Evolutionary conservation across 2,888 invertebrate genomes (phyloP).

Genomic region (Platerodrilus igneus): DNA sequence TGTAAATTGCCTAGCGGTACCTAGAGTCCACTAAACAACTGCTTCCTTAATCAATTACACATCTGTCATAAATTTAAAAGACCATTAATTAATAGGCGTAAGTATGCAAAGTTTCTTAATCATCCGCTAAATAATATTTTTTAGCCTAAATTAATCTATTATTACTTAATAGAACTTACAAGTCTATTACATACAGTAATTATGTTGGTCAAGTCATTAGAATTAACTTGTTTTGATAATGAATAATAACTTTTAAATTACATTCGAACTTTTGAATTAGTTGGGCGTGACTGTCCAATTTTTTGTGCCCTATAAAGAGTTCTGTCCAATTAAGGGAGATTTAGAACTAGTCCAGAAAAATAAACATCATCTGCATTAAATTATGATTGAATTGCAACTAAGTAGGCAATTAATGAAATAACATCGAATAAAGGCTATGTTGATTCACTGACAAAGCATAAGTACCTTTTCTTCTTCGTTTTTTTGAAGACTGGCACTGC

Average conservation of each 20-base stretch:
- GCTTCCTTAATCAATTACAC: conserved; percentile 14
- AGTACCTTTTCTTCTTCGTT: too few relatives aligned
- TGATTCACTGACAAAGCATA: too few relatives aligned
- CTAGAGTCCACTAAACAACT: conserved; percentile 11
- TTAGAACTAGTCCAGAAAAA: conserved; percentile 29
- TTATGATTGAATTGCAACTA: conserved; percentile 34
- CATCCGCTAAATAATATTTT: too few relatives aligned
- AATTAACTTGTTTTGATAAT: conserved; percentile 14
- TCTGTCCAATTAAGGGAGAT: conserved; percentile 34
- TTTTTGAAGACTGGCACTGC: conserved; percentile 45
- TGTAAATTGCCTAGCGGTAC: conserved; percentile 21
- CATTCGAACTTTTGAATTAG: conserved; percentile 23
- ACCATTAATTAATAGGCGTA: conserved; percentile 18
- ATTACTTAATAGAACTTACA: too few relatives aligned
- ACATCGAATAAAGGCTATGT: too few relatives aligned
- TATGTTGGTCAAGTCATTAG: conserved; percentile 10
- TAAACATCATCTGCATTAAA: conserved; percentile 28
- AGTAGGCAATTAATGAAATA: conserved; percentile 44
- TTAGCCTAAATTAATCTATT: too few relatives aligned
- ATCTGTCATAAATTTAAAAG: conserved; percentile 15
- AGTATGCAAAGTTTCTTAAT: conserved; percentile 15
- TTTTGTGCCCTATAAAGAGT: conserved; percentile 23
- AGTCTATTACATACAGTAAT: too few relatives aligned
- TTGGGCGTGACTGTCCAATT: conserved; percentile 27
- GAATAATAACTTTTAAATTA: conserved; percentile 19